phyloP scores from a whole-genome alignment of 2,113 vertebrate genomes.

The Propithecus coquereli region DNA sequence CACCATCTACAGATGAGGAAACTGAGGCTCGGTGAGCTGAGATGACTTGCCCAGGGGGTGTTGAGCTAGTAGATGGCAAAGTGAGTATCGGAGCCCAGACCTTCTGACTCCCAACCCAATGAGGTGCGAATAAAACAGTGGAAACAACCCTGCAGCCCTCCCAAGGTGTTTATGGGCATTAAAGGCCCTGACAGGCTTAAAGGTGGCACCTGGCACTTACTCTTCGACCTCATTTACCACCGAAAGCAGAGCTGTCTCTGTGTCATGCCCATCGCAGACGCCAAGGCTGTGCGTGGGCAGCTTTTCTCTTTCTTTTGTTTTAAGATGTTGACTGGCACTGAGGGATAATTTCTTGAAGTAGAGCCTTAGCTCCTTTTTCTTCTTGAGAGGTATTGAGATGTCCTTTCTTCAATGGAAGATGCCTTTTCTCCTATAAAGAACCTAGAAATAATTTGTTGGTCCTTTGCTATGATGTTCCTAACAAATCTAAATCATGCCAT shows the following conservation, averaged over 20 bases:
- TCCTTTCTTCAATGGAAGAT: neutral
- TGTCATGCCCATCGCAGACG: neutral
- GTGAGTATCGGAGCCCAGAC: neutral
- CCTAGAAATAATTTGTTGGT: neutral
- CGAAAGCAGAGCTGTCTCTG: neutral
- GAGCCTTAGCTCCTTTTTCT: neutral
- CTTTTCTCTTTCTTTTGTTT: neutral
- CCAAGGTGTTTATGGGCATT: too few species aligned
- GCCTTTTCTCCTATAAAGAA: neutral
- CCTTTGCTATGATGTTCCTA: neutral
- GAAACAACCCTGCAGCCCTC: neutral
- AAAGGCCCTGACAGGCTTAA: accelerated
- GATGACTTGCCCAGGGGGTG: neutral
- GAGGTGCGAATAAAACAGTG: neutral
- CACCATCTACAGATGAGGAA: neutral
- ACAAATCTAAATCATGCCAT: neutral
- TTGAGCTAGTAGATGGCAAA: neutral
- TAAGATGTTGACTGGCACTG: neutral
- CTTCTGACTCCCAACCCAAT: neutral
- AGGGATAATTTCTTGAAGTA: neutral
- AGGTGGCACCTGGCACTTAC: accelerated
- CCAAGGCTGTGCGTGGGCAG: neutral
- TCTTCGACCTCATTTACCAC: neutral
- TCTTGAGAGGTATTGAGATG: neutral
- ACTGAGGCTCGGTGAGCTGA: neutral